A percentile compares a stretch with the other conserved stretches of the same genome.
Evolutionary conservation across 1,140 invertebrate species (phyloP).

Genomic region (Bombus haemorrhoidalis): DNA sequence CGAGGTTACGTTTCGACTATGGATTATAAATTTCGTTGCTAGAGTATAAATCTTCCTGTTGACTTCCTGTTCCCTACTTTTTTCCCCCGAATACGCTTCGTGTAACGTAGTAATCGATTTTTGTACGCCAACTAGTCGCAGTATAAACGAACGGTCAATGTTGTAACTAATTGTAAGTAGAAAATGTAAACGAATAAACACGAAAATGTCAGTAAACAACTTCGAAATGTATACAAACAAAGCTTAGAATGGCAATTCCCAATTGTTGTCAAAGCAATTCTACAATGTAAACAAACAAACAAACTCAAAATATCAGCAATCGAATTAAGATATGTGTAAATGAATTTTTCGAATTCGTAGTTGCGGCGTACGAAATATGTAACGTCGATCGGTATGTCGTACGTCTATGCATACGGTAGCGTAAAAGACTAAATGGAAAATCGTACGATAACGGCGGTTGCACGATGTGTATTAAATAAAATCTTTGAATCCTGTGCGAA

Average conservation of each 20-base stretch:
- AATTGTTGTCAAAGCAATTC: neutral
- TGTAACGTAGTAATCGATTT: neutral
- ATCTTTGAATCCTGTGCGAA: constrained; percentile 23
- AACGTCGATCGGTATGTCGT: too few species aligned
- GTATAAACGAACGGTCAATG: neutral
- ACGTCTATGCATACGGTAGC: too few species aligned
- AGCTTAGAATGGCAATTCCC: neutral
- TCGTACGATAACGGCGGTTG: neutral
- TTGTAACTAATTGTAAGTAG: neutral
- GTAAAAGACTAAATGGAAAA: neutral
- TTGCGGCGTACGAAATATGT: too few species aligned
- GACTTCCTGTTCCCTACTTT: neutral
- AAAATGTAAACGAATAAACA: neutral
- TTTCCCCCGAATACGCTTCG: too few species aligned
- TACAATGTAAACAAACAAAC: too few species aligned
- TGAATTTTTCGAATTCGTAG: neutral
- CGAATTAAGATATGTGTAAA: neutral
- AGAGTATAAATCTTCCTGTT: too few species aligned
- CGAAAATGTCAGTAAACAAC: neutral
- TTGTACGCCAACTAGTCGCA: too few species aligned
- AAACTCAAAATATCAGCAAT: neutral
- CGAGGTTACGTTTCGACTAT: neutral
- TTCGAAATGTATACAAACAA: neutral
- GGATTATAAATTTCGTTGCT: too few species aligned
- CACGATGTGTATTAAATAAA: constrained; percentile 28